Evolutionary conservation across 2,113 vertebrate genomes (phyloP).

Genomic region (Siniperca chuatsi): DNA sequence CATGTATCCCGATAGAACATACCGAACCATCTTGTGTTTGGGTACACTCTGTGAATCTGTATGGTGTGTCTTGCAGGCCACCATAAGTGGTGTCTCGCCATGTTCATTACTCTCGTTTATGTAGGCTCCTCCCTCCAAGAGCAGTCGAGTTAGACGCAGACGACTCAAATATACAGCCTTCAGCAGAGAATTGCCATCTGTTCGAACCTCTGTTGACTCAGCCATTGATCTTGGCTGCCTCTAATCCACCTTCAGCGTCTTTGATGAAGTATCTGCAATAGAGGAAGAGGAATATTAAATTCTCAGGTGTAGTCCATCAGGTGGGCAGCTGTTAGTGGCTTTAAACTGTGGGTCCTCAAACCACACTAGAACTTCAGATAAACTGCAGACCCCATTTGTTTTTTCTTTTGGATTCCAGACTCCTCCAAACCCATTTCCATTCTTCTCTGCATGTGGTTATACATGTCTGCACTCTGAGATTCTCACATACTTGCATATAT

Average conservation of each 20-base stretch:
- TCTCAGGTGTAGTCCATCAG: not conserved
- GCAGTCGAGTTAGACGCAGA: conserved; percentile 90
- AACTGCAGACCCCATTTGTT: not conserved
- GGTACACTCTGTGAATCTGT: conserved; percentile 89
- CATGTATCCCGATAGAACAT: conserved; percentile 15
- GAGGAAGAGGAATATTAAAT: not conserved
- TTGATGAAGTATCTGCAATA: conserved; percentile 35
- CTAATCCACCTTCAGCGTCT: not conserved
- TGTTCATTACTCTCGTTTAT: conserved; percentile 88
- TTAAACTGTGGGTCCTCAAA: not conserved
- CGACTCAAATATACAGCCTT: conserved; percentile 91
- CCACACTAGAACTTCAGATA: not conserved
- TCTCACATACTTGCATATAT: not conserved
- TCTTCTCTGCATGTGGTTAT: not conserved
- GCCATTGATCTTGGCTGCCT: conserved; percentile 70
- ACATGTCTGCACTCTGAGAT: not conserved
- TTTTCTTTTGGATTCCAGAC: not conserved
- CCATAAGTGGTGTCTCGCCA: conserved; percentile 93
- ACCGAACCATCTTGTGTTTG: conserved; percentile 92
- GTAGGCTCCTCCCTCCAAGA: conserved; percentile 88
- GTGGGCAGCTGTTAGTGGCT: not conserved
- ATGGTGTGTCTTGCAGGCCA: conserved; percentile 89
- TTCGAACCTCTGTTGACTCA: conserved; percentile 82
- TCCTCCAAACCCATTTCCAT: not conserved
- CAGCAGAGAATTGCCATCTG: conserved; percentile 90